Conservation (phyloP, 2,113 vertebrate species). For the Nannobrachium achirus region DNA sequence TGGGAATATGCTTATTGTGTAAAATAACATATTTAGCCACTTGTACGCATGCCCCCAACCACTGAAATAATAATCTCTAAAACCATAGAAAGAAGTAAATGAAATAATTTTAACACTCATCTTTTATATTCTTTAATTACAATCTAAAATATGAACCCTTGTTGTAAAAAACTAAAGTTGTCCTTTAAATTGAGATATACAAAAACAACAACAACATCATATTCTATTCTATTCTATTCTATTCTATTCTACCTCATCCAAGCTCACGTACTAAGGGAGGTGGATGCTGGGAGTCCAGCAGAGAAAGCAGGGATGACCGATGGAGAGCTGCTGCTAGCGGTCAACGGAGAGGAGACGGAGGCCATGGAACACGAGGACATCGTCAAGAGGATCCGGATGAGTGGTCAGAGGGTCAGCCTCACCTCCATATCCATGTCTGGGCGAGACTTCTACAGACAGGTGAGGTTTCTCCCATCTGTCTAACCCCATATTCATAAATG, state of each 20-base stretch:
- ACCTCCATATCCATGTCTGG: constrained; percentile 80
- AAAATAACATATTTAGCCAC: too few relatives aligned
- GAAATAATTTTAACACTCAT: too few relatives aligned
- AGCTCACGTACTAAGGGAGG: constrained; percentile 90
- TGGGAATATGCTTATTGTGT: too few relatives aligned
- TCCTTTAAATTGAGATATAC: too few relatives aligned
- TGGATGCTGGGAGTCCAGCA: constrained; percentile 87
- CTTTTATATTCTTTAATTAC: too few relatives aligned
- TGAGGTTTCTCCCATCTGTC: constrained; percentile 45
- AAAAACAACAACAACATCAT: too few relatives aligned
- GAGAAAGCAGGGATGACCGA: constrained; percentile 88
- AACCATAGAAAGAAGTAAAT: too few relatives aligned
- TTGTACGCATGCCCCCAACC: too few relatives aligned
- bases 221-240: not conserved
- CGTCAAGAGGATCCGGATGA: constrained; percentile 81
- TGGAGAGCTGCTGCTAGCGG: constrained; percentile 88
- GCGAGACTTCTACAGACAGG: constrained; percentile 84
- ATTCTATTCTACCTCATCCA: not conserved
- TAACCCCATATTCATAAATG: not conserved
- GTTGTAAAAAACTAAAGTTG: too few relatives aligned
- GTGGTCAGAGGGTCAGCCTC: constrained; percentile 78
- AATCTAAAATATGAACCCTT: too few relatives aligned
- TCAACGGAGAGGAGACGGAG: constrained; percentile 88
- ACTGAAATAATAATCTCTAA: too few relatives aligned
- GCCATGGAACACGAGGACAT: constrained; percentile 84